Evolutionary conservation across 2,113 vertebrate genomes (phyloP).

Genomic region (Gila orcuttii): DNA sequence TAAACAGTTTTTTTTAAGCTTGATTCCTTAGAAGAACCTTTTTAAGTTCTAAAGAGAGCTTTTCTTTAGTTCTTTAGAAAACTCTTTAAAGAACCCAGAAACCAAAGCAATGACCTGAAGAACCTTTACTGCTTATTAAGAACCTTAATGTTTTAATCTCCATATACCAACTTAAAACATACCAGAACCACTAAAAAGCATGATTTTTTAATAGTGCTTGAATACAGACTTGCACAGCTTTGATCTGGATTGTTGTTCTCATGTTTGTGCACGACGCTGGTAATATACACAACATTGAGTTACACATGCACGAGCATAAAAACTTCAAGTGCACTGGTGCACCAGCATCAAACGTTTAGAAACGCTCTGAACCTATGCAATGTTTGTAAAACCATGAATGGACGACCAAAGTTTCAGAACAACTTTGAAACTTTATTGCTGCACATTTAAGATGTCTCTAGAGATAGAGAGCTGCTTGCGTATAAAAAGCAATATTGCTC

Average conservation of each 20-base stretch:
- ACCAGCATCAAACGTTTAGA: neutral
- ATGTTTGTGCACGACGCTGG: neutral
- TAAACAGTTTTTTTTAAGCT: no score
- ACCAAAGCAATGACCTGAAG: neutral
- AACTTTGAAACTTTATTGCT: neutral
- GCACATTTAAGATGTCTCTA: neutral
- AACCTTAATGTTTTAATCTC: neutral
- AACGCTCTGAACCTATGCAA: neutral
- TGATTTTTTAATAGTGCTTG: neutral
- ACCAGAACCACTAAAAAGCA: no score
- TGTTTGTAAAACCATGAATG: neutral
- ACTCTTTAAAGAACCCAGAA: neutral
- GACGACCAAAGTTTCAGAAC: neutral
- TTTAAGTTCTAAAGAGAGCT: neutral
- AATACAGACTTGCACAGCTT: neutral
- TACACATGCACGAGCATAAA: neutral
- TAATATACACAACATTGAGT: neutral
- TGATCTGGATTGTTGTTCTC: neutral
- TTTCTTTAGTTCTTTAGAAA: neutral
- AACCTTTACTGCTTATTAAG: neutral
- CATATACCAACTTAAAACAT: neutral
- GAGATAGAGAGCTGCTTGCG: neutral
- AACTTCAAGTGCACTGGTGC: neutral
- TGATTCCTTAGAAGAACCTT: neutral
- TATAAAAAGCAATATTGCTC: neutral